phyloP scores from a whole-genome alignment of 2,797 vertebrate species.

The Paratrypauchen microcephalus region DNA sequence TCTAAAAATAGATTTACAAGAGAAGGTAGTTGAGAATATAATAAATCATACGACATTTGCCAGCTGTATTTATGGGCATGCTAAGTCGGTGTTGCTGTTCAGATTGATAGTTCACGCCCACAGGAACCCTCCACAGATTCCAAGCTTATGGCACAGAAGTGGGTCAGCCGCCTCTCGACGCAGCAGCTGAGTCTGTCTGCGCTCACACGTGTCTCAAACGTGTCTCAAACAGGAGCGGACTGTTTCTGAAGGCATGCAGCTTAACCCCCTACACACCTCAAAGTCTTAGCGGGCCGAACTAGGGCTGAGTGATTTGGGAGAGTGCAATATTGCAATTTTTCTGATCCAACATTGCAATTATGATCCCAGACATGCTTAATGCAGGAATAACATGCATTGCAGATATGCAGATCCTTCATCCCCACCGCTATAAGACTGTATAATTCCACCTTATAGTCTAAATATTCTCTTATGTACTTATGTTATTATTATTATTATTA shows the following conservation, averaged over 20 bases:
- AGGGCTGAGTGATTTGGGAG: background rate
- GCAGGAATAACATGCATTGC: background rate
- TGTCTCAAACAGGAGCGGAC: slow-evolving; percentile 28
- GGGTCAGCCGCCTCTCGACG: slow-evolving; percentile 56
- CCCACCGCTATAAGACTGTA: too few species aligned
- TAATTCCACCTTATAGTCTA: too few species aligned
- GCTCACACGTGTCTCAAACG: slow-evolving; percentile 28
- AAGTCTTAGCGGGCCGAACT: slow-evolving; percentile 50
- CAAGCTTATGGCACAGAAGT: slow-evolving; percentile 53
- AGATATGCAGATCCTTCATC: too few species aligned
- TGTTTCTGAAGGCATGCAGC: slow-evolving; percentile 23
- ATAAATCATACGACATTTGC: background rate
- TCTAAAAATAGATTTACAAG: background rate
- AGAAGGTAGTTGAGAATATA: background rate
- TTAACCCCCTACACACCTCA: slow-evolving; percentile 43
- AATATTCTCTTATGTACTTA: too few species aligned
- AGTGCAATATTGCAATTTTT: background rate
- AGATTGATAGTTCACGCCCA: slow-evolving; percentile 50
- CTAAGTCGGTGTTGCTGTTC: slow-evolving; percentile 22
- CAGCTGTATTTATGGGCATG: slow-evolving; percentile 4
- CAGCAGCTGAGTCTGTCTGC: slow-evolving; percentile 43
- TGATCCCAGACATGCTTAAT: background rate
- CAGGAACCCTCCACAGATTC: slow-evolving; percentile 20
- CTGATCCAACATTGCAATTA: background rate
- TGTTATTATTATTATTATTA: too few species aligned